phyloP scores from a whole-genome alignment of 2,113 vertebrate genomes.

The Leuciscus idus region DNA sequence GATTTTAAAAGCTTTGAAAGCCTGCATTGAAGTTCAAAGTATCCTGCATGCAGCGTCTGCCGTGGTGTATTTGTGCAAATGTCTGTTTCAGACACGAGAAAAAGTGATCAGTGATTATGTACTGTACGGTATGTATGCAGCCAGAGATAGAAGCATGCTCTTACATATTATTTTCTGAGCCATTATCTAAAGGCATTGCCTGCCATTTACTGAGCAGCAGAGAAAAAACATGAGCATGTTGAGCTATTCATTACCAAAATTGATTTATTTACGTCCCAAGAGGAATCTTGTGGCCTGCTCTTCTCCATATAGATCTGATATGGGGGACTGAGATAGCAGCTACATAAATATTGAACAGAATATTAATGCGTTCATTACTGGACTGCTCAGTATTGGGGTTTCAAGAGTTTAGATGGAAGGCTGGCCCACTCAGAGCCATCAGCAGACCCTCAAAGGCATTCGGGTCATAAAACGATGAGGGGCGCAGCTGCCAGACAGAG shows the following conservation, averaged over 20 bases:
- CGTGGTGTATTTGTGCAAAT: not conserved
- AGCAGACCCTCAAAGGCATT: conserved; percentile 27
- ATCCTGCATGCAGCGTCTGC: not conserved
- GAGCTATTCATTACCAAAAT: conserved; percentile 68
- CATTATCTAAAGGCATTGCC: conserved; percentile 44
- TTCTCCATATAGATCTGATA: conserved; percentile 63
- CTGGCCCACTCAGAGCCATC: conserved; percentile 23
- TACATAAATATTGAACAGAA: conserved; percentile 84
- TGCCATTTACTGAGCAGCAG: conserved; percentile 40
- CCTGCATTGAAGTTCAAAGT: not conserved
- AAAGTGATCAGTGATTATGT: conserved; percentile 28
- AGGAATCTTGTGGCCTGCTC: conserved; percentile 49
- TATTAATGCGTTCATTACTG: conserved; percentile 81
- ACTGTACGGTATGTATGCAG: conserved; percentile 3
- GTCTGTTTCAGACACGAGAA: conserved; percentile 4
- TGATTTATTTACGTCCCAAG: conserved; percentile 63
- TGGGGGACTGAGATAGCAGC: conserved; percentile 62
- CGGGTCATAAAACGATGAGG: conserved; percentile 9
- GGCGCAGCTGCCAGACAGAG: not conserved
- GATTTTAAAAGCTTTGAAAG: conserved; percentile 33
- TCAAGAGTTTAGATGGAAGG: conserved; percentile 50
- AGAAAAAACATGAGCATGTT: conserved; percentile 51
- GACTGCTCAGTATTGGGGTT: conserved; percentile 69
- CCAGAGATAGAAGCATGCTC: conserved; percentile 27
- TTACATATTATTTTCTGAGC: conserved; percentile 42